These are phyloP conservation scores for Setipinna tenuifilis DNA, from an alignment of 2,797 vertebrate species.

Conservation along the genomic window DNA sequence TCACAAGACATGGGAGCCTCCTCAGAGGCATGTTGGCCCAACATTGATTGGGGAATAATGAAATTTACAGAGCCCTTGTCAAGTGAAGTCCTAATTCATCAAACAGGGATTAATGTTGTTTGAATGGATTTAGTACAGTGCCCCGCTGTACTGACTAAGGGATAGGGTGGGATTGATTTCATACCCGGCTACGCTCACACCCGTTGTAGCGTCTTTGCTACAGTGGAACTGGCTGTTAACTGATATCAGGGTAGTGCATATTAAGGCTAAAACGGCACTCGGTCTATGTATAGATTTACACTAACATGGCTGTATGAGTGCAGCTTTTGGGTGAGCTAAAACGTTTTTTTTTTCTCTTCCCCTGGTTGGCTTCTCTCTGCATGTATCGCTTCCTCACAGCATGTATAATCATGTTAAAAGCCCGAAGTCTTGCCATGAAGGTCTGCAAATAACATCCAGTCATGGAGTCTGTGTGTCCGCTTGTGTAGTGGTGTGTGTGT, in stretches of 20 bases:
- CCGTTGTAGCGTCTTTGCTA: background rate
- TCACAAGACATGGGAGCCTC: background rate
- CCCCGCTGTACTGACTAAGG: background rate
- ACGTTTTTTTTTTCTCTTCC: background rate
- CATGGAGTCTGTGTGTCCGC: background rate
- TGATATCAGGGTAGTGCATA: conserved; percentile 19
- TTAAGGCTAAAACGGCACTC: conserved; percentile 7
- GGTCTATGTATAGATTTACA: conserved; percentile 25
- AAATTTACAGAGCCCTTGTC: conserved; percentile 21
- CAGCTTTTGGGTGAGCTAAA: conserved; percentile 2
- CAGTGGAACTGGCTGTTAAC: conserved; percentile 6
- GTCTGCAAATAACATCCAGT: conserved; percentile 24
- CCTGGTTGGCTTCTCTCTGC: background rate
- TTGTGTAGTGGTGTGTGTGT: background rate
- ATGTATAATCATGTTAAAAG: conserved; percentile 42
- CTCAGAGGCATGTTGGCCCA: conserved; percentile 17
- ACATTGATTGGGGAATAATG: conserved; percentile 16
- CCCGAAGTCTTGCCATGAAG: conserved; percentile 40
- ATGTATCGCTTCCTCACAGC: background rate
- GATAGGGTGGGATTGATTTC: conserved; percentile 23
- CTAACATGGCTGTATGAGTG: background rate
- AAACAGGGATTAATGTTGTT: conserved; percentile 9
- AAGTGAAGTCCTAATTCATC: conserved; percentile 24
- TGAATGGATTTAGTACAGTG: conserved; percentile 22
- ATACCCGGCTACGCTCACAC: background rate